A percentile compares a stretch with the other conserved stretches of the same genome.
phyloP scores from a whole-genome alignment of 2,888 invertebrate genomes.

The Heliconius ismenius region DNA sequence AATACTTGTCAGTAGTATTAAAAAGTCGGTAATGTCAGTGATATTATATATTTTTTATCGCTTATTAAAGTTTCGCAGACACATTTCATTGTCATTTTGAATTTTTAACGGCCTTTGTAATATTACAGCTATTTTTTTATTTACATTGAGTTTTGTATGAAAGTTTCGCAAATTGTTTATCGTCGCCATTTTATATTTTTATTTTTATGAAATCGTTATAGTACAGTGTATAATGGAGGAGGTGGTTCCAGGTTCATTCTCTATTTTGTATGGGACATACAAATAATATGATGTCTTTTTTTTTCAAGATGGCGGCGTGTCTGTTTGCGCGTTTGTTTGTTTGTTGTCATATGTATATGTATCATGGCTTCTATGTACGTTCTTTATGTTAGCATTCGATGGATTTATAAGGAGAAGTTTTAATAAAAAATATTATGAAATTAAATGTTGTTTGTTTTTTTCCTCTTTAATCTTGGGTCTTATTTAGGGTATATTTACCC shows the following conservation, averaged over 20 bases:
- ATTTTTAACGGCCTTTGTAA: conserved; percentile 55
- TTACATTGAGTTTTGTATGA: conserved; percentile 47
- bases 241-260: not conserved
- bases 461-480: not conserved
- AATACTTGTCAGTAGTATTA: not conserved
- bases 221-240: not conserved
- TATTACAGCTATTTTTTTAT: conserved; percentile 47
- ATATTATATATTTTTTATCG: conserved; percentile 21
- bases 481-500: not conserved
- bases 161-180: conserved; percentile 40
- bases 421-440: conserved; percentile 79
- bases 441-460: conserved; percentile 55
- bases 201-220: not conserved
- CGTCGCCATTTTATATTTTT: conserved; percentile 40
- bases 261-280: not conserved
- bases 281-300: not conserved
- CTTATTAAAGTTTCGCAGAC: conserved; percentile 58
- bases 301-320: conserved; percentile 51
- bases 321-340: conserved; percentile 48
- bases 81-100: conserved; percentile 51
- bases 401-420: conserved; percentile 81
- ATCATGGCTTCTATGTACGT: conserved; percentile 76
- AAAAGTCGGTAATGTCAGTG: no score
- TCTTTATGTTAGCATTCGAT: conserved; percentile 79
- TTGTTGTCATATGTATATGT: conserved; percentile 55